phyloP scores from a whole-genome alignment of 2,113 vertebrate genomes.

The Leptobrachium ailaonicum region DNA sequence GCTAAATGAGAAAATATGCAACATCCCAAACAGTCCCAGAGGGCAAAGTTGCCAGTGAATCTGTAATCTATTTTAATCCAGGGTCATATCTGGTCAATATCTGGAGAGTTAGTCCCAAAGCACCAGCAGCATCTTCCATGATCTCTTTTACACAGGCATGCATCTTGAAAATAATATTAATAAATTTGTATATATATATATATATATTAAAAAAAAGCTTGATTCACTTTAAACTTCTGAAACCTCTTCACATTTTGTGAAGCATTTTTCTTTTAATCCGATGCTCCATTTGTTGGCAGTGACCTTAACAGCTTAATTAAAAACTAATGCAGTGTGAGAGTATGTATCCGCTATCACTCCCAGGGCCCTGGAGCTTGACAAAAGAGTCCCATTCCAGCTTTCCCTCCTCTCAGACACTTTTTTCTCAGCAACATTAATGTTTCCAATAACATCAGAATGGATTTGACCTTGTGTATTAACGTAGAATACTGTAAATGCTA shows the following conservation, averaged over 20 bases:
- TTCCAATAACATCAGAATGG: slow-evolving; percentile 67
- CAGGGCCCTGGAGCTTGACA: slow-evolving; percentile 61
- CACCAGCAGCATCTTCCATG: too few relatives aligned
- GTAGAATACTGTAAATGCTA: slow-evolving; percentile 1
- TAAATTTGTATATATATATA: too few relatives aligned
- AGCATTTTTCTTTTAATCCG: slow-evolving; percentile 25
- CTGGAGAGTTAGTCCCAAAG: too few relatives aligned
- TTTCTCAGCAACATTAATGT: slow-evolving; percentile 67
- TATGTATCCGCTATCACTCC: slow-evolving; percentile 55
- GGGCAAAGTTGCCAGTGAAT: too few relatives aligned
- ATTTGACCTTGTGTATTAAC: slow-evolving; percentile 64
- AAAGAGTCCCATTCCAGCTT: slow-evolving; percentile 58
- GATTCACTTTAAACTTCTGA: slow-evolving; percentile 24
- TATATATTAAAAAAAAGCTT: not conserved
- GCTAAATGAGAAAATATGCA: too few relatives aligned
- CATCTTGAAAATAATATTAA: too few relatives aligned
- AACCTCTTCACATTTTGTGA: slow-evolving; percentile 19
- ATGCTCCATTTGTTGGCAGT: slow-evolving; percentile 62
- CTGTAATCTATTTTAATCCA: too few relatives aligned
- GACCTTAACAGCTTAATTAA: slow-evolving; percentile 72
- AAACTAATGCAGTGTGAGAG: slow-evolving; percentile 68
- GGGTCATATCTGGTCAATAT: too few relatives aligned
- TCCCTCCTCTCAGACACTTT: slow-evolving; percentile 53
- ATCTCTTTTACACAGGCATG: too few relatives aligned
- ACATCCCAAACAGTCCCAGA: too few relatives aligned